phyloP scores from a whole-genome alignment of 2,888 invertebrate genomes.

The Agelastica alni region DNA sequence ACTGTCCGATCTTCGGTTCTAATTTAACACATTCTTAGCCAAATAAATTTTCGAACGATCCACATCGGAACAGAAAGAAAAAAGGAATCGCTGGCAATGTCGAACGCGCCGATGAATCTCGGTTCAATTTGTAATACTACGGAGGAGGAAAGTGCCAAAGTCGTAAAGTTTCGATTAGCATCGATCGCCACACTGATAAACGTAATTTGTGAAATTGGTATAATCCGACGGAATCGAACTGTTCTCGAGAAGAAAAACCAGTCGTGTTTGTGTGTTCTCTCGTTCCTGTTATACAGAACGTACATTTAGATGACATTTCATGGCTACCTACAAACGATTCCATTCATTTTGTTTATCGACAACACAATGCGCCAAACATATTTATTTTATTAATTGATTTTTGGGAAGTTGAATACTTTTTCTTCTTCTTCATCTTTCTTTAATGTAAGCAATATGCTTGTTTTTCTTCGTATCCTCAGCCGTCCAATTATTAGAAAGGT shows the following conservation, averaged over 20 bases:
- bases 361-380: no score
- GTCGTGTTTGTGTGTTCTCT: no score
- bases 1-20: slow-evolving; percentile 17
- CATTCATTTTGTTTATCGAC: no score
- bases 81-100: slow-evolving; percentile 19
- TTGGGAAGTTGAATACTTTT: no score
- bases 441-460: no score
- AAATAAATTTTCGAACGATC: slow-evolving; percentile 9
- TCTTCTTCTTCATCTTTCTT: no score
- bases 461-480: no score
- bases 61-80: background rate
- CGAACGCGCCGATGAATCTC: slow-evolving; percentile 25
- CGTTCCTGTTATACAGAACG: no score
- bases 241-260: slow-evolving; percentile 1
- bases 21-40: slow-evolving; percentile 15
- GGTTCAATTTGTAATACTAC: slow-evolving; percentile 38
- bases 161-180: slow-evolving; percentile 42
- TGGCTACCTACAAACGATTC: background rate
- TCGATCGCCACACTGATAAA: slow-evolving; percentile 31
- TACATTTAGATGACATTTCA: slow-evolving; percentile 5
- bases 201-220: slow-evolving; percentile 6
- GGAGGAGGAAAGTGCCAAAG: slow-evolving; percentile 29
- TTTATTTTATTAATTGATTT: no score
- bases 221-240: background rate
- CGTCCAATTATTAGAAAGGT: no score